Conservation (phyloP, 2,888 invertebrate species). For the Lapara coniferarum region DNA sequence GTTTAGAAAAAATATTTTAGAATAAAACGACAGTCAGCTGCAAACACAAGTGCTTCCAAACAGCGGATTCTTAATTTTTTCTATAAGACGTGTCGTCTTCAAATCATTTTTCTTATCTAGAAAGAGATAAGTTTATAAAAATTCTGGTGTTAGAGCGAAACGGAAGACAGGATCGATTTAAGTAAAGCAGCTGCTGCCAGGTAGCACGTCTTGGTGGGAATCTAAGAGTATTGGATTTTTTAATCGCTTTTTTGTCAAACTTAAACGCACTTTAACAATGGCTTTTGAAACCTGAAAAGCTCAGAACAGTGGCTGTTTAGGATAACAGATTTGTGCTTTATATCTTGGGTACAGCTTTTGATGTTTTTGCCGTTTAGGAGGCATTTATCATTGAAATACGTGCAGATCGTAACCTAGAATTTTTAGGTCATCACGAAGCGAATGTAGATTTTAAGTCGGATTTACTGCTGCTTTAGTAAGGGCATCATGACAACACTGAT, state of each 20-base stretch:
- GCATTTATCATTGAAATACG: not conserved
- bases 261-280: conserved; percentile 12
- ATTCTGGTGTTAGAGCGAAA: conserved; percentile 49
- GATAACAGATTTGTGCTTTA: not conserved
- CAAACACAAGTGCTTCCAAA: conserved; percentile 24
- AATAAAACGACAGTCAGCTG: conserved; percentile 17
- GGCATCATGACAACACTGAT: no score
- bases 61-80: conserved; percentile 44
- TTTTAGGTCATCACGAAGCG: not conserved
- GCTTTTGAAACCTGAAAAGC: not conserved
- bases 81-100: conserved; percentile 33
- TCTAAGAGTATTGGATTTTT: conserved; percentile 63
- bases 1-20: not conserved
- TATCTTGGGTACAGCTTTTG: not conserved
- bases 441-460: not conserved
- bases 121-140: conserved; percentile 47
- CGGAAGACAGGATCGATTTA: conserved; percentile 63
- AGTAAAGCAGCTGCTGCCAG: conserved; percentile 74
- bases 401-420: no score
- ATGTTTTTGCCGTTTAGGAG: not conserved
- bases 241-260: conserved; percentile 43
- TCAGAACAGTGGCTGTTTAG: conserved; percentile 19
- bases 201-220: conserved; percentile 66
- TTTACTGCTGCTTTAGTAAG: no score
- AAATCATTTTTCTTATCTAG: conserved; percentile 56